Evolutionary conservation across 2,113 vertebrate genomes (phyloP), one percentile per base, ranked within the genome.

Genomic region (Narcine bancroftii): DNA sequence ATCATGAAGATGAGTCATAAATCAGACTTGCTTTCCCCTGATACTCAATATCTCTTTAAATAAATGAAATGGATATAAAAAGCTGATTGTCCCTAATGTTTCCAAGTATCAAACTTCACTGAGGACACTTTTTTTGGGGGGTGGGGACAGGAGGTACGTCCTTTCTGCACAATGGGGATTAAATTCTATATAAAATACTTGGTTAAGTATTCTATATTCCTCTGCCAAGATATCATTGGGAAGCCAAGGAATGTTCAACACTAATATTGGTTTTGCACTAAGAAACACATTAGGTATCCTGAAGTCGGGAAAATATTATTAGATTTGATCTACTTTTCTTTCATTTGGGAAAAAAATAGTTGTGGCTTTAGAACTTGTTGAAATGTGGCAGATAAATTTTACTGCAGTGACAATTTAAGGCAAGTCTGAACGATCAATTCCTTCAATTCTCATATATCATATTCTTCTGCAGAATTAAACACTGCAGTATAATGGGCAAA

Each of bases 351-450:
- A 69, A 9, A 26, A 69, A 13, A 66, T 39, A 36, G 39, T 6
- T 60, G 81, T 36, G 81, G 71, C 89, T 91, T 91, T 69, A 11
- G 42, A 91, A 91, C 10, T 91, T 91, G 65, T 29, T 36, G 15
- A 87, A 56, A 36, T 87, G n/a, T 87, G n/a, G 47, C 42, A 71
- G 63, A 33, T 69, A 42, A 91, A 47, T 69, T 66, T 69, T 91
- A 69, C 36, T 60, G 26, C 11, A 71, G 10, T 5, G 39, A 69
- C 21, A 42, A 91, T 47, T 91, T 91, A 69, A 89, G 65, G 63
- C 3, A 45, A 11, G 63, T 7, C 39, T 63, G n/a, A 87, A 60
- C 10, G 1, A 87, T 63, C n/a, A 87, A 87, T 91, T 33, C 65
- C 10, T 91, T 91, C 89, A 45, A 71, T 47, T 71, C 65, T 26